Evolutionary conservation across 1,140 invertebrate genomes (phyloP), one percentile per base, ranked within the genome.

Genomic region (Procambarus virginalis): DNA sequence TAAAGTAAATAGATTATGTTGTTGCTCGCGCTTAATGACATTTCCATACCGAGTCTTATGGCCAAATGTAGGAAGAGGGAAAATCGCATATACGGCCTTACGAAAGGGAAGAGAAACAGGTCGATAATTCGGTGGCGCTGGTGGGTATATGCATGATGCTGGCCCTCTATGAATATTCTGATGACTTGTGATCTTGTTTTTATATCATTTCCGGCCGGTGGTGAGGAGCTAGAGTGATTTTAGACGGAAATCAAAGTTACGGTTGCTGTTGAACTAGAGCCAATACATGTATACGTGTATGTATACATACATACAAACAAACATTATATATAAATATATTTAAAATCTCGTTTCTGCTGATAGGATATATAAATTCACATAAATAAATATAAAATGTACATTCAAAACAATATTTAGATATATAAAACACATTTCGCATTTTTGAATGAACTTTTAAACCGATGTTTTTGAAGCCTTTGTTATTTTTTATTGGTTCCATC

Each of bases 401-500:
- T 64, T 58, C 51, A 58, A 82, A 58, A 64, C 58, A 46, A 60
- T 60, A 46, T 82, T 82, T 82, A 34, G 51, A 83, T 83, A 68
- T 83, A 83, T 48, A 70, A 80, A 49, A 64, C 85, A 79, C 75
- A 86, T 86, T 86, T 49, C 77, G 45, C 77, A 79, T 80, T 55
- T 77, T 70, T 45, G 85, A 68, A 86, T 64, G 73, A 79, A 86
- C 85, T 80, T 86, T 86, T 86, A 79, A 79, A 86, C 78, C 79
- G 60, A 64, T 81, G 86, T 87, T 87, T 87, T 87, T 80, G 73
- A 76, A 76, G 87, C 80, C 80, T 77, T 89, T 83, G 79, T 89
- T 80, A 87, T 89, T 81, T 89, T 89, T 89, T 89, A 89, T 89
- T 77, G 81, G 87, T 49, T 82, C 77, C 81, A 84, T 89, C 87